Base-by-base conservation (phyloP, 2,888 invertebrate genomes). In the Ophion costatus region DNA sequence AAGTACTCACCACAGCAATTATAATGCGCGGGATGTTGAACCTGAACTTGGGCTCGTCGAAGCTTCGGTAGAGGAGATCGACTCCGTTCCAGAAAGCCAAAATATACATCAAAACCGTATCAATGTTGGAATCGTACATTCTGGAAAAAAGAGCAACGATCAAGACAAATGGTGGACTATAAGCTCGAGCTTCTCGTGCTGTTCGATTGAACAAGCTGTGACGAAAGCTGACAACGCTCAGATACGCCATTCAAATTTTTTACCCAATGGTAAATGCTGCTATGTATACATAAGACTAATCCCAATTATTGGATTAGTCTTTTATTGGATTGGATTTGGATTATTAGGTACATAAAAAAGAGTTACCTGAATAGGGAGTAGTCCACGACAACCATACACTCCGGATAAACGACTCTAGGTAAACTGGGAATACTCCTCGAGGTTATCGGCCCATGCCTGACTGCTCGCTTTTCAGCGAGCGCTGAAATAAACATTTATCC, bases 21-120 rank as follows among this genome's bases (percentile, higher is more conserved):
- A 81, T n/a, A 4, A 81, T 51, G 6, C 75, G 63, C 1, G 69
- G 75, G 14, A 81, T 70, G 70, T 81, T 76, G 63, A 81, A 81
- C 24, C 81, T 51, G 75, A 81, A 70, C 45, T 81, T 75, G 11
- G 81, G 81, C 11, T 75, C 63, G 14, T 81, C 81, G 10, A 81
- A 81, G 42, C 81, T 81, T 63, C 81, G 75, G 51, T 81, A 81
- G 22, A 81, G 17, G 2, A 81, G 76, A 75, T 81, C 81, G 38
- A 81, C 81, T 56, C 81, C 81, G 56, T 81, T 81, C 81, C 81
- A 81, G 29, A 81, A 81, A 56, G 81, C 75, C 38, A 75, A n/a
- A 14, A 69, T 64, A 10, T 81, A 76, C 24, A 63, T 22, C 70
- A 81, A 57, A 42, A 38, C 38, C 1, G 70, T 70, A 0, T 75